A percentile compares a stretch with the other conserved stretches of the same genome.
These are phyloP conservation scores for Pseudopipra pipra DNA, from an alignment of 2,113 vertebrate genomes.

Conservation along the genomic window DNA sequence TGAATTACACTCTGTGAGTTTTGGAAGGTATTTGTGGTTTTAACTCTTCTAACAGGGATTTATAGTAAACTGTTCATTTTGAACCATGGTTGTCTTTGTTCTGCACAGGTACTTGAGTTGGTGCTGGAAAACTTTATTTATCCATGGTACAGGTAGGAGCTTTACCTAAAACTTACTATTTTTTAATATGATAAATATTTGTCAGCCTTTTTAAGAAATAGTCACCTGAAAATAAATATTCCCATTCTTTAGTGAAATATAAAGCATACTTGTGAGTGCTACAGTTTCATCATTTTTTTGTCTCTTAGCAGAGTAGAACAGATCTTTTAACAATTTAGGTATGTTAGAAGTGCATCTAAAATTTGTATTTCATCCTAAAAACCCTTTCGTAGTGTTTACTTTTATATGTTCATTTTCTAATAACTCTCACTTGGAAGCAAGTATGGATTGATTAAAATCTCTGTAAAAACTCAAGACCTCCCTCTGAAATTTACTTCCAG, in stretches of 20 bases:
- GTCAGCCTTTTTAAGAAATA: not conserved
- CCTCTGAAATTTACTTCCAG: not conserved
- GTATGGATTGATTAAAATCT: not conserved
- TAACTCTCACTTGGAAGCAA: not conserved
- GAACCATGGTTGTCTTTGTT: slow-evolving; percentile 9
- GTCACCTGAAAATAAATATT: not conserved
- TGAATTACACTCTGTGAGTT: not conserved
- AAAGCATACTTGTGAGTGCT: not conserved
- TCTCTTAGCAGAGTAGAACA: not conserved
- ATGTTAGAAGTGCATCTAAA: not conserved
- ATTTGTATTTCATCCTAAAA: not conserved
- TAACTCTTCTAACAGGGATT: not conserved
- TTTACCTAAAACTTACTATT: not conserved
- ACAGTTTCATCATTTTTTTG: not conserved
- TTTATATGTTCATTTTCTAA: not conserved
- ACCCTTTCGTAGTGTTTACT: fast-evolving
- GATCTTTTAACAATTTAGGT: not conserved
- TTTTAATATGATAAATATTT: not conserved
- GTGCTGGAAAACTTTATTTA: slow-evolving; percentile 97
- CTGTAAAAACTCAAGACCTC: fast-evolving
- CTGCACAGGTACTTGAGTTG: slow-evolving; percentile 88
- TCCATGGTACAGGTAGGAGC: slow-evolving; percentile 94
- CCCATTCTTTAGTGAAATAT: not conserved
- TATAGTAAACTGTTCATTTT: not conserved
- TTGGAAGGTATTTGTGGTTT: not conserved